Evolutionary conservation across 1,140 invertebrate species (phyloP).

Genomic region (Asobara japonica): DNA sequence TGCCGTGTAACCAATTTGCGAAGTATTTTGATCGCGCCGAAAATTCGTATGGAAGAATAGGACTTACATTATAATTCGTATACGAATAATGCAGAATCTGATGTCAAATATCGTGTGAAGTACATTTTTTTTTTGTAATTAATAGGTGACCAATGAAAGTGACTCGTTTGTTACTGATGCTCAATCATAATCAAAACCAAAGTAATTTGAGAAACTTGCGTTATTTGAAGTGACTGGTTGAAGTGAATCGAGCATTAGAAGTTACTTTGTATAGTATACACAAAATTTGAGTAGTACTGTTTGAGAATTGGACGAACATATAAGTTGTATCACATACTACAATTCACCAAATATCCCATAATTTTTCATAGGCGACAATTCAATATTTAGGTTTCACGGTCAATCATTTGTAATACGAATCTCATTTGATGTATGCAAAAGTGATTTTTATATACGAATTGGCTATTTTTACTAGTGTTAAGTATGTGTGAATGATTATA

Average conservation of each 20-base stretch:
- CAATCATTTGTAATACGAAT: background rate
- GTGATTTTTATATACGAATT: background rate
- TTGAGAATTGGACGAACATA: no score
- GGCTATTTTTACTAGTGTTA: background rate
- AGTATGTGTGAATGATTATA: background rate
- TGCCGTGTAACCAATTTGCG: no score
- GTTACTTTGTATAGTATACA: no score
- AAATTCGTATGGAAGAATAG: no score
- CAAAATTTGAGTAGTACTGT: no score
- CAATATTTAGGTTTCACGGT: background rate
- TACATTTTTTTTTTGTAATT: background rate
- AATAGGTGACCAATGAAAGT: background rate
- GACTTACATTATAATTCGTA: no score
- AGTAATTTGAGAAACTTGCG: background rate
- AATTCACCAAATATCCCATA: no score
- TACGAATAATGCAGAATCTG: background rate
- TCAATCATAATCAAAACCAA: constrained; percentile 6
- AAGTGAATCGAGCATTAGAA: no score
- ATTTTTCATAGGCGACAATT: no score
- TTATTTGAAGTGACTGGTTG: no score
- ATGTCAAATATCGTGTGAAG: background rate
- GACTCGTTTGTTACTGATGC: background rate
- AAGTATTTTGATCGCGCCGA: no score
- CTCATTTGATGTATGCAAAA: background rate
- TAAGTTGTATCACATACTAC: no score